Conservation (phyloP, 1,140 invertebrate species). For the Bradynema listronoti region DNA sequence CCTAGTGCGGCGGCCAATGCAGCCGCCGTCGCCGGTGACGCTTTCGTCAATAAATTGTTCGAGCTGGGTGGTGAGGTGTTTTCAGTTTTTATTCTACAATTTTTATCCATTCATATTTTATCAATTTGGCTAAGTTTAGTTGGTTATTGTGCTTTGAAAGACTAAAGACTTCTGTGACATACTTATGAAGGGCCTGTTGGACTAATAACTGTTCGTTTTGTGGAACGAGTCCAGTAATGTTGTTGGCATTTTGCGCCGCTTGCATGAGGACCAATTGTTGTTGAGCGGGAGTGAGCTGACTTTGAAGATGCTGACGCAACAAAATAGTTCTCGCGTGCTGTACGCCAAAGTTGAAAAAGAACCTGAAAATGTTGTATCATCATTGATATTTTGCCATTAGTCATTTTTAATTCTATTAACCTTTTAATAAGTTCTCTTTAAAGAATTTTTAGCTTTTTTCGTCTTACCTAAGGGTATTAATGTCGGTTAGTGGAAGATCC, state of each 20-base stretch:
- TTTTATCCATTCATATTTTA: no score
- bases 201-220: no score
- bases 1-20: no score
- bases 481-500: constrained; percentile 45
- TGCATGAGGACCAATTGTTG: constrained; percentile 4
- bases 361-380: constrained; percentile 15
- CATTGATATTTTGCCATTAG: neutral
- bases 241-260: constrained; percentile 14
- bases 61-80: no score
- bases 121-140: no score
- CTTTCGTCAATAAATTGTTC: no score
- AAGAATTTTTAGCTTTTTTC: neutral
- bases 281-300: constrained; percentile 5
- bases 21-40: no score
- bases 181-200: no score
- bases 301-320: constrained; percentile 36
- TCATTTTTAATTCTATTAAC: neutral
- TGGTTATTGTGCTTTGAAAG: no score
- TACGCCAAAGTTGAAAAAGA: constrained; percentile 48
- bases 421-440: neutral
- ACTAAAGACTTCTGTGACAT: no score
- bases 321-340: constrained; percentile 41
- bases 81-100: no score
- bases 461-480: constrained; percentile 38
- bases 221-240: no score